Evolutionary conservation across 1,140 invertebrate species (phyloP), one percentile per base, ranked within the genome.

Genomic region (Apis laboriosa): DNA sequence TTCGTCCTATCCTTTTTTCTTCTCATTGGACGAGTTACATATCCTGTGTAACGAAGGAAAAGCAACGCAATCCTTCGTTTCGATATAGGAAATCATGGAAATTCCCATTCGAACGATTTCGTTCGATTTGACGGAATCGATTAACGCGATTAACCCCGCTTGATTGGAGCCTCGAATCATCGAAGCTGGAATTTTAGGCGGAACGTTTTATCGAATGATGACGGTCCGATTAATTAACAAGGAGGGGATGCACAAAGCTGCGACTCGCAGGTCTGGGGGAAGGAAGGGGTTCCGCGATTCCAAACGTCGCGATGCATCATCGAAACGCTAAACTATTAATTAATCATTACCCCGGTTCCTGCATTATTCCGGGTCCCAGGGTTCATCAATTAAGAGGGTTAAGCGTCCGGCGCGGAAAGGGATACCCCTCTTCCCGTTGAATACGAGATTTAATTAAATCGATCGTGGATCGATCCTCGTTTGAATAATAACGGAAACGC

Each of bases 381-480:
- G 28, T 58, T 74, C 11, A 43, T 74, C 56, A 34, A 58, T 74
- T 74, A 60, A 43, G 34, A 60, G 72, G 72, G 28, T 60, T 60
- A 74, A 58, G n/a, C 71, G 61, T 15, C n/a, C 61, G n/a, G 1
- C 24, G 53, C 19, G 55, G 34, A 58, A 58, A 43, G 55, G 55
- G 72, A 74, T 58, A 34, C 1, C 24, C 24, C 24, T 24, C 24
- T 24, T 24, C 34, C 9, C 55, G 7, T 9, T 28, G 72, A 74
- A 24, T n/a, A 21, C 13, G 34, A 60, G 56, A 60, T 60, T 74
- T 49, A 60, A 74, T 74, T 74, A 74, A 60, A 74, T 34, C 72
- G 55, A 58, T 73, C 55, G 71, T 7, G 5, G 68, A 66, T 9
- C 70, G 28, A 15, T 61, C n/a, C 60, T 21, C 2, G 19, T 19